Evolutionary conservation across 1,140 invertebrate species (phyloP).

Genomic region (Sarcophaga peregrina): DNA sequence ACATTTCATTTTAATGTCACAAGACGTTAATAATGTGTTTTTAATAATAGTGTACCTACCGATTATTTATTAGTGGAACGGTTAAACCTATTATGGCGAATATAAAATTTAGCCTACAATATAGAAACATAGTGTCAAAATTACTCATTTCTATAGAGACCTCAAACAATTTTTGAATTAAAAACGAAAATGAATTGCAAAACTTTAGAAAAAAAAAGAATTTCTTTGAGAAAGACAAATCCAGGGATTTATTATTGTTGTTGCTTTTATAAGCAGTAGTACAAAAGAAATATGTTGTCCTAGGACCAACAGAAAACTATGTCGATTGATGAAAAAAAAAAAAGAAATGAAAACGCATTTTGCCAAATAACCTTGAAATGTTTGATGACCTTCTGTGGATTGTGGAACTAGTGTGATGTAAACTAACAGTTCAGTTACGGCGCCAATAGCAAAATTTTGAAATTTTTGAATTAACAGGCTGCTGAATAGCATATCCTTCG

Average conservation of each 20-base stretch:
- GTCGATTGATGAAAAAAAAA: background rate
- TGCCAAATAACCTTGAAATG: background rate
- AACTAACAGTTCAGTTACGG: background rate
- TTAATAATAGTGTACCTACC: no score
- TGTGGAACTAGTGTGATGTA: background rate
- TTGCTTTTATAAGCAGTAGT: background rate
- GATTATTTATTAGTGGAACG: no score
- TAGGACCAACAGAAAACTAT: slow-evolving; percentile 6
- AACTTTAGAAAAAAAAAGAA: no score
- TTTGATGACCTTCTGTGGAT: slow-evolving; percentile 8
- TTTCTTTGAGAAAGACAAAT: background rate
- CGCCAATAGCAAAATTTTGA: background rate
- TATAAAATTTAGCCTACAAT: no score
- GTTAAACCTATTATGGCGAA: no score
- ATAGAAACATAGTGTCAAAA: no score
- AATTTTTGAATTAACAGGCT: background rate
- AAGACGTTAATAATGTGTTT: no score
- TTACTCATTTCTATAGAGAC: no score
- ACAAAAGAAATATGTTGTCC: slow-evolving; percentile 9
- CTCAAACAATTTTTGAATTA: background rate
- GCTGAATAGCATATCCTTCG: background rate
- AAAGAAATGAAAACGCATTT: no score
- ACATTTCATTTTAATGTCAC: no score
- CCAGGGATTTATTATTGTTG: background rate
- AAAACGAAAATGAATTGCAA: background rate